Percentiles rank a stretch among this genome's conserved stretches.
Conservation (phyloP, 2,888 invertebrate genomes). For the Troglohyphantes excavatus region DNA sequence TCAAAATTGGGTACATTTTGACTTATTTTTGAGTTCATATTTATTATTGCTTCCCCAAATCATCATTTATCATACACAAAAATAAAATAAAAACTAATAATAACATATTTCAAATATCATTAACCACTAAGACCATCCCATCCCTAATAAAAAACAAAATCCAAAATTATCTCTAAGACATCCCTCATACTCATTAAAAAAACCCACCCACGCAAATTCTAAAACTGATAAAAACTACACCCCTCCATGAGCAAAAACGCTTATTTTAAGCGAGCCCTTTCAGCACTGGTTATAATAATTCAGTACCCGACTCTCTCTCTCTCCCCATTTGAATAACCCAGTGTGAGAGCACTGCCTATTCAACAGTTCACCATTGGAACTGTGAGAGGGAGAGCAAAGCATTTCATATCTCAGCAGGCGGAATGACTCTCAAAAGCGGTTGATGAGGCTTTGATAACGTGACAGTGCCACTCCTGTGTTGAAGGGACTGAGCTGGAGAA, state of each 20-base stretch:
- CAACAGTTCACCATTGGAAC: conserved; percentile 20
- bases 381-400: too few relatives aligned
- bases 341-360: not conserved
- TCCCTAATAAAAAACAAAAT: too few relatives aligned
- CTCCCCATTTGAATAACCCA: conserved; percentile 29
- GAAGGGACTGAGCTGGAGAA: conserved; percentile 32
- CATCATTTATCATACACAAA: too few relatives aligned
- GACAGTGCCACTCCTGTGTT: conserved; percentile 44
- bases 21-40: too few relatives aligned
- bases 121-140: too few relatives aligned
- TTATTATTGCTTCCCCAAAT: too few relatives aligned
- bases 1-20: too few relatives aligned
- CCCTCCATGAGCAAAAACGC: not conserved
- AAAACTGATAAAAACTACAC: conserved; percentile 7
- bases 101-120: too few relatives aligned
- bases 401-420: conserved; percentile 52
- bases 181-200: not conserved
- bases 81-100: too few relatives aligned
- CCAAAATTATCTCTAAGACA: too few relatives aligned
- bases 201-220: not conserved
- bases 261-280: not conserved
- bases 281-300: conserved; percentile 31
- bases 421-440: conserved; percentile 53
- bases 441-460: conserved; percentile 69
- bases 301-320: not conserved